Evolutionary conservation across 2,888 invertebrate species (phyloP), one percentile per base, ranked within the genome.

Genomic region (Eristalis intricaria): DNA sequence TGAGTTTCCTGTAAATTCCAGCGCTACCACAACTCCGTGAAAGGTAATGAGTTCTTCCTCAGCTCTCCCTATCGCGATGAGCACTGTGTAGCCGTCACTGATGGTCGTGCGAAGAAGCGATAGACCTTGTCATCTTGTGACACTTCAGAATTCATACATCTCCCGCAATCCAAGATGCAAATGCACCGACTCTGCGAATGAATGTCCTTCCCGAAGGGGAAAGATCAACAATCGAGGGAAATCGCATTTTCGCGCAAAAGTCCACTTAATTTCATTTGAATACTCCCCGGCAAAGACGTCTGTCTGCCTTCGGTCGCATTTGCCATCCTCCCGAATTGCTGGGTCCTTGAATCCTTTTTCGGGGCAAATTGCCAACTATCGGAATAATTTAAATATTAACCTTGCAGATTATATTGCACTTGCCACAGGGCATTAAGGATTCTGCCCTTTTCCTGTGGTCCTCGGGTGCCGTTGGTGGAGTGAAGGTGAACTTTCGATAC

Each of bases 331-430:
- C 50, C 11, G 13, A 38, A 38, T 13, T 1, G 19, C 50, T 50
- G 50, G 38, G 50, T 50, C 50, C 19, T 50, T 50, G 50, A 50
- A 50, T 50, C 74, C 83, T 65, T 83, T 80, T 83, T 63, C 56
- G 50, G 61, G 86, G 86, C 86, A 79, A 87, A 84, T 87, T 84
- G 83, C 87, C 87, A 87, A 79, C 66, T 76, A 87, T 79, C 71
- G 84, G 71, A 78, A 79, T 84, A 83, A 87, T 87, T 84, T 87
- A 84, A 87, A 87, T 61, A 84, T 87, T 86, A 64, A 71, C 84
- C 79, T 79, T 66, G 78, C 61, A 71, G 78, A 79, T 84, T 84
- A 84, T 84, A 87, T 84, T 84, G 87, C 83, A 79, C 84, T 87
- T 79, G 87, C 87, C 79, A 87, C 79, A 87, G 68, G 84, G 60